Evolutionary conservation across 2,888 invertebrate species (phyloP).

Genomic region (Acronicta aceris): DNA sequence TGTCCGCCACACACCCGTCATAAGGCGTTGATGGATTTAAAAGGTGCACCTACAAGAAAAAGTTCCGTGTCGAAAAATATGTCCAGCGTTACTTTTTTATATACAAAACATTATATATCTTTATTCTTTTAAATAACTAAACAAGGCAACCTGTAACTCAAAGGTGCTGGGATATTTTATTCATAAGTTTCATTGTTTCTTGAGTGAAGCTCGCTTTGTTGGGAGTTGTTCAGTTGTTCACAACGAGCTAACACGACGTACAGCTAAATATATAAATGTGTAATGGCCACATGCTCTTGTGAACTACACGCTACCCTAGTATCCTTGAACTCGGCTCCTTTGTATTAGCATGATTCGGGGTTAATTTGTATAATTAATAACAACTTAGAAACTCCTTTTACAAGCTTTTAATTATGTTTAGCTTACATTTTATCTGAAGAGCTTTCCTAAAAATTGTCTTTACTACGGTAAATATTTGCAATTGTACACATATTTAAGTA

Average conservation of each 20-base stretch:
- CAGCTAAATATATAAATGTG: constrained; percentile 38
- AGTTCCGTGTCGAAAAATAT: constrained; percentile 15
- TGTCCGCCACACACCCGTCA: constrained; percentile 28
- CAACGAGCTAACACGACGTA: constrained; percentile 21
- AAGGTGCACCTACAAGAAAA: constrained; percentile 27
- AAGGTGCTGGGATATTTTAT: constrained; percentile 53
- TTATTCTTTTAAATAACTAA: constrained; percentile 32
- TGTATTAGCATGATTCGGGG: constrained; percentile 16
- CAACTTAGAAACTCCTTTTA: neutral
- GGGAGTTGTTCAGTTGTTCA: constrained; percentile 45
- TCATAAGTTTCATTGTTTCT: constrained; percentile 56
- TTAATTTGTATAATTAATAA: constrained; percentile 23
- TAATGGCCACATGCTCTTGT: constrained; percentile 28
- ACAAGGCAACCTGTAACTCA: constrained; percentile 33
- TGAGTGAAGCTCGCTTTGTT: constrained; percentile 47
- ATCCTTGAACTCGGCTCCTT: constrained; percentile 44
- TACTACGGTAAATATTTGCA: too few relatives aligned
- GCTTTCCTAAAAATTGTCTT: neutral
- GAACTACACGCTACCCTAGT: constrained; percentile 22
- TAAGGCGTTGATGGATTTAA: constrained; percentile 47
- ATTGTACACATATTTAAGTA: too few relatives aligned
- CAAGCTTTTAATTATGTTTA: too few relatives aligned
- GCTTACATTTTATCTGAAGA: neutral
- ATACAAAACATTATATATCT: constrained; percentile 17
- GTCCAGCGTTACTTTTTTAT: constrained; percentile 27